phyloP scores from a whole-genome alignment of 2,113 vertebrate genomes.

The Drymodes brunneopygia region DNA sequence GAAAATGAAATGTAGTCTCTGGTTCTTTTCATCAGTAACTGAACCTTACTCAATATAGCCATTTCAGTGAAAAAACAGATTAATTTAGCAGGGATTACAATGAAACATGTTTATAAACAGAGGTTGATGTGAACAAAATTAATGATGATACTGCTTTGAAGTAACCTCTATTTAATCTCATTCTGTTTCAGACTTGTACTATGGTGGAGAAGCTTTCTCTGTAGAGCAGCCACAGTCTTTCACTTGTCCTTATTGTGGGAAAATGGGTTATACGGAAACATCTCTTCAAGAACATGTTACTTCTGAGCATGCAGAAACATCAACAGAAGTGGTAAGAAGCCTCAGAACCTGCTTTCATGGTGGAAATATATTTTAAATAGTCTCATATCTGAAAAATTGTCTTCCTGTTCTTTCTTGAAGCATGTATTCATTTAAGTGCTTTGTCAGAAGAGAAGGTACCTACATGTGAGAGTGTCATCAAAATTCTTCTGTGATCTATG shows the following conservation, averaged over 20 bases:
- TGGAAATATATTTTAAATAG: neutral
- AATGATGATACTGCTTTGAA: neutral
- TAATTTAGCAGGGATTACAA: neutral
- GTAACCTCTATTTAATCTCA: neutral
- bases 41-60: neutral
- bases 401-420: neutral
- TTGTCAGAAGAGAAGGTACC: neutral
- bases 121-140: neutral
- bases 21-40: neutral
- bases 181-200: conserved; percentile 90
- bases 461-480: neutral
- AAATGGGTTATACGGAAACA: conserved; percentile 76
- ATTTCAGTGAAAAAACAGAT: neutral
- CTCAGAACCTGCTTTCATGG: neutral
- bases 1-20: neutral
- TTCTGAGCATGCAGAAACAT: conserved; percentile 95
- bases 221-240: conserved; percentile 98
- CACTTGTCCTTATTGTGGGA: conserved; percentile 99
- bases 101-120: neutral
- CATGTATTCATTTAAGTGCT: neutral
- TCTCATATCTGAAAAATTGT: neutral
- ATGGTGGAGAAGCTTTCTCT: conserved; percentile 98
- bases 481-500: neutral
- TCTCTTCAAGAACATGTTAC: conserved; percentile 98
- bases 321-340: conserved; percentile 95